Conservation (phyloP, 1,140 invertebrate species). For the Telenomus remus region DNA sequence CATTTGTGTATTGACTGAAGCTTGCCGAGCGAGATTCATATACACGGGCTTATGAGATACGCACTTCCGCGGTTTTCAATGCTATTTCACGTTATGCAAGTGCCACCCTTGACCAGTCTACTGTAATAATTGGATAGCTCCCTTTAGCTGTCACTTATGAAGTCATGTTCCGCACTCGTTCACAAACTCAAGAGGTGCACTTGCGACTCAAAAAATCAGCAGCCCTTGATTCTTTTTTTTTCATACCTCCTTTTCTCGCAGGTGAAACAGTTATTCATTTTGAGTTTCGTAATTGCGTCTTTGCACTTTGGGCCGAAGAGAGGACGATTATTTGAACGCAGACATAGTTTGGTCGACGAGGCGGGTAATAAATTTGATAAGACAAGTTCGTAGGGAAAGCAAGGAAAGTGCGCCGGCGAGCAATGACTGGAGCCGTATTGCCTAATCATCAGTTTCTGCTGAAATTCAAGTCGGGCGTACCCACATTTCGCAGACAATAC, state of each 20-base stretch:
- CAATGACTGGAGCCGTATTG: conserved; percentile 23
- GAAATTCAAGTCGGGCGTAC: conserved; percentile 52
- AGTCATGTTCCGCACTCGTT: conserved; percentile 28
- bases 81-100: conserved; percentile 38
- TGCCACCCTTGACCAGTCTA: conserved; percentile 46
- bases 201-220: conserved; percentile 5
- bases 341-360: no score
- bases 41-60: conserved; percentile 23
- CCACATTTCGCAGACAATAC: conserved; percentile 50
- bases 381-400: no score
- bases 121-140: conserved; percentile 50
- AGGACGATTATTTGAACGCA: no score
- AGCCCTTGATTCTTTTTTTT: neutral
- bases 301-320: no score
- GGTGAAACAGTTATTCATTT: neutral
- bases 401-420: no score
- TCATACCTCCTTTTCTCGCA: neutral
- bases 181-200: conserved; percentile 20
- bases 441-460: conserved; percentile 42
- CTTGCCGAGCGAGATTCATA: conserved; percentile 6
- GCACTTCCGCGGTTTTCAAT: conserved; percentile 39
- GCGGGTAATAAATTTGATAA: no score
- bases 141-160: conserved; percentile 43
- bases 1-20: conserved; percentile 10
- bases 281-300: neutral